Percentiles rank a stretch among this genome's conserved stretches.
Conservation (phyloP, 2,113 vertebrate species). For the Archilochus colubris region DNA sequence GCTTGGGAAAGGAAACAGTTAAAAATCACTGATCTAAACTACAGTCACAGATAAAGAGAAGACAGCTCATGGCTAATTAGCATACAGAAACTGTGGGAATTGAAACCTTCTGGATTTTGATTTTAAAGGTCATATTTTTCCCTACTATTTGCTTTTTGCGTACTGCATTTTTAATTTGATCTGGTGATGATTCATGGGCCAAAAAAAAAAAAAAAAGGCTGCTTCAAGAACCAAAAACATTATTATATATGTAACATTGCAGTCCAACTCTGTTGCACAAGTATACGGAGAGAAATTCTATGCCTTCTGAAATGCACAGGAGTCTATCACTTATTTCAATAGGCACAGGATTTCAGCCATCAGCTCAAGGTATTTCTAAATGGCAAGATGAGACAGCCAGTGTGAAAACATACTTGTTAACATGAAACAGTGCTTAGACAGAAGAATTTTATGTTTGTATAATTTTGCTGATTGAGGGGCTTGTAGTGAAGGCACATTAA, state of each 20-base stretch:
- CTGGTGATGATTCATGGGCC: background rate
- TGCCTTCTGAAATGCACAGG: background rate
- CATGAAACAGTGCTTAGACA: background rate
- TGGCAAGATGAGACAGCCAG: background rate
- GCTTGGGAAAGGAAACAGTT: background rate
- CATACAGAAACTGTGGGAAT: background rate
- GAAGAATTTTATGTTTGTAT: background rate
- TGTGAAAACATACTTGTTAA: background rate
- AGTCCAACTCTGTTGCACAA: background rate
- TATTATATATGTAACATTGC: background rate
- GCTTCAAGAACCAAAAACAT: background rate
- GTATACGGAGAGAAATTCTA: background rate
- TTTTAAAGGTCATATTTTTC: background rate
- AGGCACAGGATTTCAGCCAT: background rate
- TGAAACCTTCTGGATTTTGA: background rate
- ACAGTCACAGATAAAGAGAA: background rate
- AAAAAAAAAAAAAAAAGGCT: background rate
- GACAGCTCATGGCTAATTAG: accelerated
- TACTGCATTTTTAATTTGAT: background rate
- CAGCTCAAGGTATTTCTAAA: background rate
- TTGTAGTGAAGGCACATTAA: background rate
- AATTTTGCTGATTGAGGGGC: background rate
- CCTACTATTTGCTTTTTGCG: background rate
- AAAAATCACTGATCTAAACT: background rate
- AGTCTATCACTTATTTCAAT: background rate